Base-by-base conservation (phyloP, 2,113 vertebrate species). In the Onychostoma macrolepis region DNA sequence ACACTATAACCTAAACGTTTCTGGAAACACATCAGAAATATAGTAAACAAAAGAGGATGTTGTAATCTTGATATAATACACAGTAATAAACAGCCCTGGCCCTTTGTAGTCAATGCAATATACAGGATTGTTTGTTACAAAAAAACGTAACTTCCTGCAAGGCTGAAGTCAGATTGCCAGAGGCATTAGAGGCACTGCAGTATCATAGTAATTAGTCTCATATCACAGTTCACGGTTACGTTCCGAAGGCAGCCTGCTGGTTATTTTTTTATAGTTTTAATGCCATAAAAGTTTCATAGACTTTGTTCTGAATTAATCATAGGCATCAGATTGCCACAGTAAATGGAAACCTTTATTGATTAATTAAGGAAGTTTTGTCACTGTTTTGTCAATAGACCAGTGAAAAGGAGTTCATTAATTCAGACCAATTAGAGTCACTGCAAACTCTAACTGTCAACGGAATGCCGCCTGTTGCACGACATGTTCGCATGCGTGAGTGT, bases 301-400 rank as follows among this genome's bases (percentile, higher is more conserved):
- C 19, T 41, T 10, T 33, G 24, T 30, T n/a, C 63, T 53, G 21
- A 13, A 71, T 41, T 69, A 56, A 90, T 81, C 85, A 86, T 72
- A 88, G 78, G 33, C 58, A 86, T 88, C 63, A 81, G 67, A 86
- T 26, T 61, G 45, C 45, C 61, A 58, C 75, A 80, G 72, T 76
- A 84, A 89, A 86, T 83, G 48, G 75, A 38, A 63, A 72, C 28
- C 53, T 67, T 80, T 71, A 43, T 28, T 65, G 53, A 86, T 84
- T 69, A 63, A 86, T 89, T 80, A 84, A 41, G n/a, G 19, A 56
- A 19, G 13, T 75, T 45, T 41, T 85, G 61, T 69, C 77, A 77
- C 12, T 36, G 63, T 33, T 19, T 83, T 58, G 43, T 43, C 85
- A 84, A 85, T 21, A 61, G 53, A 80, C 63, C 69, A 89, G 83